Base-by-base conservation (phyloP, 2,888 invertebrate species). In the Drosophila meridionalis region DNA sequence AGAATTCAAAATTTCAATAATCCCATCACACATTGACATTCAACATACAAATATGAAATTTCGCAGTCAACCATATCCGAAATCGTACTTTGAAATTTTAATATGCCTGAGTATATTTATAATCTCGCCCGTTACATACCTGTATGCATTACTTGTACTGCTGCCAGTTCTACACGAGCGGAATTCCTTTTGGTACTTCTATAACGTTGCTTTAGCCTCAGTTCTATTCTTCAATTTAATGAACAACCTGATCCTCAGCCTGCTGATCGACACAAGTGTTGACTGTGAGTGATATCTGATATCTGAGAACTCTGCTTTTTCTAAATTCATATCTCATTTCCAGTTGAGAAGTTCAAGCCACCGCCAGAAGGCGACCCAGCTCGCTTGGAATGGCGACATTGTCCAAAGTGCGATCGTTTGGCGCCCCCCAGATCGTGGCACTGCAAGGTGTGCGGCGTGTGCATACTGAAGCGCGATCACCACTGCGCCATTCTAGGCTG, bases 361-460 rank as follows among this genome's bases (percentile, higher is more conserved):
- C 58, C 50, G 20, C 11, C 45, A 4, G 45, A 34, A 26, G 28
- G 5, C 9, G 30, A 60, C 6, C 11, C n/a, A 3, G 48, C 42
- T 1, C 28, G 36, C 0, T 5, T n/a, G 11, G 64, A 61, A 0
- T 75, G 75, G 75, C 30, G 32, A 1, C n/a, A 50, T 32, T 75
- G 75, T 14, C 0, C 2, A 0, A 93, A 94, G 0, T 99, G 99
- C 65, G 96, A 97, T 90, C 94, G 94, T 52, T 69, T 95, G 6
- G 94, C 95, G 3, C 97, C 97, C 2, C 97, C 98, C 2, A 94
- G 99, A 58, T 96, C 98, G 1, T 98, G 97, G 95, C 99, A 99
- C 91, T 99, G 99, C 91, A 94, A 95, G 4, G 94, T 94, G 5
- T 99, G 99, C 92, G 94, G 96, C 76, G 94, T 94, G 7, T 99